Conservation (phyloP, 2,888 invertebrate species). For the Carcina quercana region DNA sequence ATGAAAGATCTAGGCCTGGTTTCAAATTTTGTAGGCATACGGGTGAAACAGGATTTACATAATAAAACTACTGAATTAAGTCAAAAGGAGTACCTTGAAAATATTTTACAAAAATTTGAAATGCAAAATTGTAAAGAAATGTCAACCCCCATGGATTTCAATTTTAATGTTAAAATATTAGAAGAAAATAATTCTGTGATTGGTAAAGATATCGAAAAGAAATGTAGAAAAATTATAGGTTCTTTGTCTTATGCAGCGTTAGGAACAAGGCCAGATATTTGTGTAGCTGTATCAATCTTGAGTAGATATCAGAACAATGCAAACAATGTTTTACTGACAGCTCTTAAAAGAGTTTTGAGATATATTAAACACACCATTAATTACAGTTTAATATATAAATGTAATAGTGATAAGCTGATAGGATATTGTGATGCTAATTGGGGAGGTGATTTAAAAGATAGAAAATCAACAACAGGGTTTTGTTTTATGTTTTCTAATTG, state of each 20-base stretch:
- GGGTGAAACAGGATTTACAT: constrained; percentile 10
- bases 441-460: too few relatives aligned
- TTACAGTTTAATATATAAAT: too few relatives aligned
- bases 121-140: constrained; percentile 12
- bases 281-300: constrained; percentile 10
- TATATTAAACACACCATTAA: too few relatives aligned
- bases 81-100: constrained; percentile 10
- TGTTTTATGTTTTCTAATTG: too few relatives aligned
- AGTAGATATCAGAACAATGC: too few relatives aligned
- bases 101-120: constrained; percentile 6
- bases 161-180: constrained; percentile 15
- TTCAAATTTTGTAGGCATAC: constrained; percentile 9
- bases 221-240: constrained; percentile 17
- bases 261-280: constrained; percentile 18
- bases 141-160: constrained; percentile 11
- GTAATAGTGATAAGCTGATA: too few relatives aligned
- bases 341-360: too few relatives aligned
- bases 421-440: too few relatives aligned
- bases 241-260: constrained; percentile 16
- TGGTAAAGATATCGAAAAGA: constrained; percentile 13
- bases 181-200: constrained; percentile 1
- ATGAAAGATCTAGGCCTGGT: constrained; percentile 12
- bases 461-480: too few relatives aligned
- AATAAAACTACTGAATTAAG: constrained; percentile 4
- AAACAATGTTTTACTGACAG: too few relatives aligned